Evolutionary conservation across 2,888 invertebrate species (phyloP).

Genomic region (Plagiodera versicolora): DNA sequence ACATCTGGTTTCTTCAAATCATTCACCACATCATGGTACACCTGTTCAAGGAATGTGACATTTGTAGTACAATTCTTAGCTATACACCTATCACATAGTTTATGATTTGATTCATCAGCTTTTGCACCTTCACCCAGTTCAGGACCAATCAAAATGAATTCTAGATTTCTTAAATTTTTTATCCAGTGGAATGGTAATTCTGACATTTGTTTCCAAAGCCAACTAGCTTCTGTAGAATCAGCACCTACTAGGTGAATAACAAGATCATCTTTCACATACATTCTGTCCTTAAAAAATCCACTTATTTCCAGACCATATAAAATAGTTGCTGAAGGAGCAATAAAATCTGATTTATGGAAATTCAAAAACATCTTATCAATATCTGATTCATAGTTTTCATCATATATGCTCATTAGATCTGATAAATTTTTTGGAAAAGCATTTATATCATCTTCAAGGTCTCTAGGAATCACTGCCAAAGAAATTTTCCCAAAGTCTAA

Average conservation of each 20-base stretch:
- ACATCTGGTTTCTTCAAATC: conserved; percentile 41
- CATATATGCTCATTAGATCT: conserved; percentile 21
- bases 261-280: conserved; percentile 26
- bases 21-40: conserved; percentile 43
- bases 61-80: conserved; percentile 23
- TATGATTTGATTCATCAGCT: conserved; percentile 11
- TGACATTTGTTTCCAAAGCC: conserved; percentile 35
- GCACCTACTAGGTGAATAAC: conserved; percentile 46
- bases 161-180: conserved; percentile 35
- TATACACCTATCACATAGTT: conserved; percentile 34
- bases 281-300: conserved; percentile 25
- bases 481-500: background rate
- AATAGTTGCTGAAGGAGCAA: conserved; percentile 33
- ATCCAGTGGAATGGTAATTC: conserved; percentile 44
- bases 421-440: conserved; percentile 19
- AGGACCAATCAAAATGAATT: conserved; percentile 44
- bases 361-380: conserved; percentile 12
- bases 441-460: conserved; percentile 10
- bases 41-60: conserved; percentile 23
- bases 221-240: conserved; percentile 36
- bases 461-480: background rate
- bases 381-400: conserved; percentile 11
- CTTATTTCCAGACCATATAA: conserved; percentile 37
- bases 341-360: conserved; percentile 26
- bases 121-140: conserved; percentile 26